Conservation (phyloP, 2,113 vertebrate genomes). For the Cardinalis cardinalis region DNA sequence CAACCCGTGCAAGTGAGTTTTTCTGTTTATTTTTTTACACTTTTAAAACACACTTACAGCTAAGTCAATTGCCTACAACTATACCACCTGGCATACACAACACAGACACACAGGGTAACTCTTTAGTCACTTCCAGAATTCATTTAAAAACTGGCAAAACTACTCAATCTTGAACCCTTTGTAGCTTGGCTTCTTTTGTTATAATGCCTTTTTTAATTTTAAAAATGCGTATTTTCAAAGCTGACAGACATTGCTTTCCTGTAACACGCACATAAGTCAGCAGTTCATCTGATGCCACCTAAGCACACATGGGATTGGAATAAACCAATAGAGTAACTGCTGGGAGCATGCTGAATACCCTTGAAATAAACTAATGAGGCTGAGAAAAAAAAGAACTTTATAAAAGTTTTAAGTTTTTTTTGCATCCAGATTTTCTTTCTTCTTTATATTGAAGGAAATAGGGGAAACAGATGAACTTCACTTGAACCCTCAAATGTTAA, state of each 20-base stretch:
- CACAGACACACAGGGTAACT: conserved; percentile 69
- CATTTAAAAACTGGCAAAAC: conserved; percentile 43
- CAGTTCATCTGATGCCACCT: conserved; percentile 12
- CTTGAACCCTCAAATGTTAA: neutral
- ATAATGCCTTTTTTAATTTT: neutral
- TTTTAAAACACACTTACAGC: conserved; percentile 75
- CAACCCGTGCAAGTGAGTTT: conserved; percentile 78
- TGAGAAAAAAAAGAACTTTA: neutral
- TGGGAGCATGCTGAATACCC: conserved; percentile 2
- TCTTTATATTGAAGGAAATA: neutral
- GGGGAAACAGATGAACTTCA: neutral
- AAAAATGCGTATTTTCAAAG: conserved; percentile 43
- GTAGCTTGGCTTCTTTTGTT: conserved; percentile 23
- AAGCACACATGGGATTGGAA: neutral
- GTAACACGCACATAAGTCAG: neutral
- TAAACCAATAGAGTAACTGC: neutral
- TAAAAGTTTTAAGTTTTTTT: neutral
- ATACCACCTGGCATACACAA: conserved; percentile 72
- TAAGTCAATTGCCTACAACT: conserved; percentile 72
- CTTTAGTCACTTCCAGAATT: conserved; percentile 66
- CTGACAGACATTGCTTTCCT: conserved; percentile 35
- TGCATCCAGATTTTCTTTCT: conserved; percentile 5
- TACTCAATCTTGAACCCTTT: conserved; percentile 32
- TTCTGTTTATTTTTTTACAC: conserved; percentile 67
- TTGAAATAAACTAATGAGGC: conserved; percentile 17